A percentile compares a stretch with the other conserved stretches of the same genome.
Evolutionary conservation across 1,140 invertebrate species (phyloP).

Genomic region (Atta colombica): DNA sequence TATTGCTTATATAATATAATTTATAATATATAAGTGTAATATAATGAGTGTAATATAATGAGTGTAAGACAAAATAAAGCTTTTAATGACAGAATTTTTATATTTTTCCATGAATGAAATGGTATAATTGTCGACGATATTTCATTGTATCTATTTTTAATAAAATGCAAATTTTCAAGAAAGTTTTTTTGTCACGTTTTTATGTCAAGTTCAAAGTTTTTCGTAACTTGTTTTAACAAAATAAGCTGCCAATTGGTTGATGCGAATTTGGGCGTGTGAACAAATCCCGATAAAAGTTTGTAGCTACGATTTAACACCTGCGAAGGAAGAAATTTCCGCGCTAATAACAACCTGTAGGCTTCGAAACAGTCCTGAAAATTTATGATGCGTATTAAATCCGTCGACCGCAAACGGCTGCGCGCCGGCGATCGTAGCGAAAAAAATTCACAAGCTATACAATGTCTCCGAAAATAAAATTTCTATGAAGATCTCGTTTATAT

Average conservation of each 20-base stretch:
- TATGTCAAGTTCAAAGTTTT: neutral
- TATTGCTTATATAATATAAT: neutral
- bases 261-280: constrained; percentile 20
- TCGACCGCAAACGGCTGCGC: constrained; percentile 38
- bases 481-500: neutral
- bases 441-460: neutral
- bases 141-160: neutral
- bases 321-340: constrained; percentile 47
- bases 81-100: neutral
- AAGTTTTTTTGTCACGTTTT: constrained; percentile 3
- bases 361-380: constrained; percentile 61
- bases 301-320: constrained; percentile 46
- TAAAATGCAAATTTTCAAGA: constrained; percentile 1
- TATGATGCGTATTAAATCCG: constrained; percentile 57
- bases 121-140: neutral
- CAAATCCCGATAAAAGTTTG: constrained; percentile 38
- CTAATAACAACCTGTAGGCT: constrained; percentile 50
- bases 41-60: neutral
- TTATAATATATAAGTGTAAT: too few relatives aligned
- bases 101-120: neutral
- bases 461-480: constrained; percentile 8
- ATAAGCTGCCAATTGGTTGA: neutral
- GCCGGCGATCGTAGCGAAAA: neutral
- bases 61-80: neutral
- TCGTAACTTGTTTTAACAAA: constrained; percentile 37